These are phyloP conservation scores for Coranthus polyacanthus DNA, from an alignment of 2,797 vertebrate genomes.

Conservation along the genomic window DNA sequence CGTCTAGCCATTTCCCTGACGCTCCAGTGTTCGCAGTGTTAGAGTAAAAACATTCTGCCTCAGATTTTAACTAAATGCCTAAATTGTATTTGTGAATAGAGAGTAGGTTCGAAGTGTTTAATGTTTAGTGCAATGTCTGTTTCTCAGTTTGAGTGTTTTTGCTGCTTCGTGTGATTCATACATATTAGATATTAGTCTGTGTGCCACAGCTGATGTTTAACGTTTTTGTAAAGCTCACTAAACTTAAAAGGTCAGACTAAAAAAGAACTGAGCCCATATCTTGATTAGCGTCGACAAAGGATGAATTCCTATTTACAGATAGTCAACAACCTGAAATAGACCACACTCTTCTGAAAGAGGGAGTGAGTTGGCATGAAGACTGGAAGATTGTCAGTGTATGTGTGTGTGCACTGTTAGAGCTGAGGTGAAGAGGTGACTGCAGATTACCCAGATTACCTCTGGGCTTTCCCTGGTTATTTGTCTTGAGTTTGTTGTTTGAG, in stretches of 20 bases:
- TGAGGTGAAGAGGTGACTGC: conserved; percentile 57
- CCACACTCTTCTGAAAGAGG: conserved; percentile 49
- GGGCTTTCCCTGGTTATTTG: conserved; percentile 56
- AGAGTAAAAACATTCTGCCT: background rate
- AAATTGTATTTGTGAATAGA: conserved; percentile 12
- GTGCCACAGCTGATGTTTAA: background rate
- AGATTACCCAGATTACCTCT: conserved; percentile 65
- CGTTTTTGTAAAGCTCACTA: background rate
- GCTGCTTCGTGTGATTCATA: background rate
- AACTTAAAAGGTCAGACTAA: conserved; percentile 10
- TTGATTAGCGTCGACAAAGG: conserved; percentile 51
- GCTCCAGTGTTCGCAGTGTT: conserved; percentile 8
- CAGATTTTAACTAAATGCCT: conserved; percentile 9
- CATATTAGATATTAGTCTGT: background rate
- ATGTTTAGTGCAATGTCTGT: conserved; percentile 5
- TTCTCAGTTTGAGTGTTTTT: background rate
- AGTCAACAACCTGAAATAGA: conserved; percentile 69
- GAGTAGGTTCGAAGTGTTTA: background rate
- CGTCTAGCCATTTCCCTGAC: conserved; percentile 15
- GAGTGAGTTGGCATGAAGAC: conserved; percentile 52
- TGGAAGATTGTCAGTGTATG: conserved; percentile 36
- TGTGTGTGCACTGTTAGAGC: conserved; percentile 32
- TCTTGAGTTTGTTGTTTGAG: conserved; percentile 23
- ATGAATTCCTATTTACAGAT: conserved; percentile 70
- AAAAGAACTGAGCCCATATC: conserved; percentile 31